These are phyloP conservation scores for Mylabris phalerata DNA, from an alignment of 1,140 invertebrate genomes.

Conservation along the genomic window DNA sequence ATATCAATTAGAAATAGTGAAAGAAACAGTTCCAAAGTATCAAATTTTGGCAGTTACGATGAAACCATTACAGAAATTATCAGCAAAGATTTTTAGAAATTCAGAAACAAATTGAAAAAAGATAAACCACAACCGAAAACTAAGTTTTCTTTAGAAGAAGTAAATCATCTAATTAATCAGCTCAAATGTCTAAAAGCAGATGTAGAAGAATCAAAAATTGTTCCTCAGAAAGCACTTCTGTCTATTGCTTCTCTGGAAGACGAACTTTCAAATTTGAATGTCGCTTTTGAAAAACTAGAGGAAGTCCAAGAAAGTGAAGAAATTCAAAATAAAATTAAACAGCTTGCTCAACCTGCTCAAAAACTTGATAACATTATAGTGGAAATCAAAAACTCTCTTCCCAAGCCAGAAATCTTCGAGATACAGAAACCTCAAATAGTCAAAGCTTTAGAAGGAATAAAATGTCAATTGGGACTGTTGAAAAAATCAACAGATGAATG, in stretches of 20 bases:
- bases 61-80: constrained; percentile 1
- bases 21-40: background rate
- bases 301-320: background rate
- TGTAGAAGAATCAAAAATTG: background rate
- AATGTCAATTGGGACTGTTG: constrained; percentile 9
- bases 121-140: background rate
- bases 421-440: constrained; percentile 9
- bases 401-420: constrained; percentile 5
- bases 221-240: constrained; percentile 1
- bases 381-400: constrained; percentile 4
- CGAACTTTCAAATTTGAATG: background rate
- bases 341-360: constrained; percentile 5
- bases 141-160: no score
- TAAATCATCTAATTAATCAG: background rate
- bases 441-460: constrained; percentile 10
- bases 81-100: constrained; percentile 1
- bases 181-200: constrained; percentile 2
- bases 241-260: background rate
- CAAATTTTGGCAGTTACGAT: background rate
- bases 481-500: background rate
- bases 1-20: background rate
- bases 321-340: background rate
- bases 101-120: background rate
- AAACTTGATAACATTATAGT: constrained; percentile 5
- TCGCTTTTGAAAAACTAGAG: background rate